Evolutionary conservation across 92 coral and sea anemone genomes (phyloP), one percentile per base, ranked within the genome.

Genomic region (Muricea muricata): DNA sequence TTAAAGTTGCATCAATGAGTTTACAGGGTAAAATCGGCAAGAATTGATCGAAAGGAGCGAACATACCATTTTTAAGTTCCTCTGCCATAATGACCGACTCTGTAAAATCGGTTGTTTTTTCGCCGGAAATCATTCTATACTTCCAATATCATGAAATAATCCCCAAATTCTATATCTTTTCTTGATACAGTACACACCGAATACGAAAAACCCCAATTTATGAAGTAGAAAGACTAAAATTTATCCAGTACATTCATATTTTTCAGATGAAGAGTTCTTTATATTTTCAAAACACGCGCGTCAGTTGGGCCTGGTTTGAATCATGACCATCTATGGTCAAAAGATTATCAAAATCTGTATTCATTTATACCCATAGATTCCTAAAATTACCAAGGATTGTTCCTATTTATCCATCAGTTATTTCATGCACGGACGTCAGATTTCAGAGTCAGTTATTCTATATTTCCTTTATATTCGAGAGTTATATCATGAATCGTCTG

Each of bases 231-330:
- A 29, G 4, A 21, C 54, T 17, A 66, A 56, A 67, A 34, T 31
- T 15, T 24, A 20, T 12, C 70, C 72, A 57, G 29, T 21, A 29
- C 35, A 14, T 39, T n/a, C 48, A 39, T 70, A 60, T 34, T 29
- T 7, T 28, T 40, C 30, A 75, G 68, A 60, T 34, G 68, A 23
- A 60, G 28, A 78, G 20, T 33, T 11, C 33, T 57, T 78, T 9
- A 33, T 56, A 57, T 9, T 72, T 72, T 72, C n/a, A 42, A 72
- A 68, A 68, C 46, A 72, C 78, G 54, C 78, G 78, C 78, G 78
- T 24, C 52, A 72, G 52, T 35, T 35, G 78, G 78, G 55, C 28
- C 78, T 28, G 55, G 48, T 72, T 72, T 72, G 78, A 72, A 72
- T 35, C 30, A 21, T 72, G 40, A 13, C 78, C 78, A 72, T 40